phyloP scores from a whole-genome alignment of 2,888 invertebrate genomes.

The Augochlorella aurata region DNA sequence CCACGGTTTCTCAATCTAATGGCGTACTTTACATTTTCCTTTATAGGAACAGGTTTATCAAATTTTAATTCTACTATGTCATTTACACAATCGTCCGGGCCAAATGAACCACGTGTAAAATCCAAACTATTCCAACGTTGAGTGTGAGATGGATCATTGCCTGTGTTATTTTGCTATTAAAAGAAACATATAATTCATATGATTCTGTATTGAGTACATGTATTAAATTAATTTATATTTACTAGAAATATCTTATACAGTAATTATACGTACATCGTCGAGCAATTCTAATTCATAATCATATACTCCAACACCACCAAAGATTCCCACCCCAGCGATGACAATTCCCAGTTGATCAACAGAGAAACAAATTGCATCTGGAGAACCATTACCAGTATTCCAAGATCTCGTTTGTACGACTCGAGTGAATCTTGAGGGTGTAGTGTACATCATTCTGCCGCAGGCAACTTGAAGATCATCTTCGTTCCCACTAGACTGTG shows the following conservation, averaged over 20 bases:
- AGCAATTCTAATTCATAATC: conserved; percentile 95
- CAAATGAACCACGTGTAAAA: conserved; percentile 91
- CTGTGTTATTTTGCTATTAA: conserved; percentile 82
- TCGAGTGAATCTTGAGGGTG: conserved; percentile 94
- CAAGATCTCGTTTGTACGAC: conserved; percentile 95
- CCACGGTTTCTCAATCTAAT: conserved; percentile 94
- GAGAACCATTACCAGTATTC: conserved; percentile 98
- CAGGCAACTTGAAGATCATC: conserved; percentile 88
- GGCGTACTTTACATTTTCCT: conserved; percentile 95
- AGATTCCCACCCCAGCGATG: conserved; percentile 94
- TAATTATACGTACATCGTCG: conserved; percentile 85
- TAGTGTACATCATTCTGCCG: conserved; percentile 91
- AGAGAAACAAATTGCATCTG: conserved; percentile 97
- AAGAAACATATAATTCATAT: background rate
- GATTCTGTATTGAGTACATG: too few species aligned
- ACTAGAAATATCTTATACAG: background rate
- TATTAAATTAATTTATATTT: background rate
- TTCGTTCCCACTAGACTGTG: conserved; percentile 90
- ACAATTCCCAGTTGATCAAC: conserved; percentile 95
- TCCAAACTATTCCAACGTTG: conserved; percentile 95
- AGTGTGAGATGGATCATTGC: conserved; percentile 85
- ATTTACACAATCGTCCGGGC: conserved; percentile 92
- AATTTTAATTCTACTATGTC: conserved; percentile 96
- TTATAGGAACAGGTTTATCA: conserved; percentile 92
- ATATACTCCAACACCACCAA: conserved; percentile 93